These are phyloP conservation scores for Rhinatrema bivittatum DNA, from an alignment of 2,797 vertebrate genomes.

Conservation along the genomic window DNA sequence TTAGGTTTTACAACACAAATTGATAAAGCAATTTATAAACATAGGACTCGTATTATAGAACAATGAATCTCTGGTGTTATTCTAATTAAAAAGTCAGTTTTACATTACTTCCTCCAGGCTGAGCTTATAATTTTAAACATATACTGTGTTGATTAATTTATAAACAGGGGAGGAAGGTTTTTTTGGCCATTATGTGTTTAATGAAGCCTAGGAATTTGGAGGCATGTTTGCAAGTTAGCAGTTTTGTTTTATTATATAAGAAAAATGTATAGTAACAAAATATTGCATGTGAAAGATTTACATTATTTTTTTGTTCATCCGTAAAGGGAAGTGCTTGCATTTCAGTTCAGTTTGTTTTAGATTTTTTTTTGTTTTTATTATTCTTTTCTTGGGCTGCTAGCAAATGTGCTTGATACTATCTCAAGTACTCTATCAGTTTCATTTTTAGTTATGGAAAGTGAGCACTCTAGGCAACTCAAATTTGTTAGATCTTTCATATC, in stretches of 20 bases:
- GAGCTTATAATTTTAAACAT: constrained; percentile 66
- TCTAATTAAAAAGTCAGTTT: constrained; percentile 63
- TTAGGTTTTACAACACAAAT: constrained; percentile 16
- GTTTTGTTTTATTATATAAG: constrained; percentile 52
- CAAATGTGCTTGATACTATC: constrained; percentile 21
- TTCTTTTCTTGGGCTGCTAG: constrained; percentile 27
- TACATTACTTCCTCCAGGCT: constrained; percentile 62
- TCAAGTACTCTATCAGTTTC: constrained; percentile 34
- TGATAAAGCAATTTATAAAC: constrained; percentile 45
- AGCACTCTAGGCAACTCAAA: constrained; percentile 41
- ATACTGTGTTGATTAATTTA: constrained; percentile 68
- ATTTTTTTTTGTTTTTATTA: constrained; percentile 34
- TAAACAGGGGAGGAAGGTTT: constrained; percentile 67
- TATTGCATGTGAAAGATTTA: not conserved
- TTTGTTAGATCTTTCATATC: constrained; percentile 27
- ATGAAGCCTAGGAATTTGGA: constrained; percentile 59
- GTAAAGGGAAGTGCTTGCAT: not conserved
- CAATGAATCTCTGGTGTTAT: constrained; percentile 50
- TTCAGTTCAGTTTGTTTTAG: constrained; percentile 26
- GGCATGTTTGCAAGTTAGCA: constrained; percentile 51
- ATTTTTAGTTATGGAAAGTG: constrained; percentile 38
- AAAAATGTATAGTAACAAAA: constrained; percentile 29
- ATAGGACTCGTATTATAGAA: constrained; percentile 36
- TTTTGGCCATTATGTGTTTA: constrained; percentile 60
- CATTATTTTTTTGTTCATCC: not conserved